Evolutionary conservation across 2,888 invertebrate genomes (phyloP).

Genomic region (Noctua janthe): DNA sequence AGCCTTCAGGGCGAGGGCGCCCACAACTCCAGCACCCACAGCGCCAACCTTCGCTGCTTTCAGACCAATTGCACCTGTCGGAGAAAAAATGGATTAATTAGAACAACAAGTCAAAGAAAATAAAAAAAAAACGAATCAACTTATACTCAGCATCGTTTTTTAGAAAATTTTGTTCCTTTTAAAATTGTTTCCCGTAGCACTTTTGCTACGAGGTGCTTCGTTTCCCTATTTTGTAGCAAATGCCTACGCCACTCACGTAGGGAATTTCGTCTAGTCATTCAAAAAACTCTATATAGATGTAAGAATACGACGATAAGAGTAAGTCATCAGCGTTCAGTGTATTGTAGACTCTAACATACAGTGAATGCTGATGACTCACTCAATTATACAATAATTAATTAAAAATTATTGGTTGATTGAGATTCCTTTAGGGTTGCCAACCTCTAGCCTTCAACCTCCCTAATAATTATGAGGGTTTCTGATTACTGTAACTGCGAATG

Average conservation of each 20-base stretch:
- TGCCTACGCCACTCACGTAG: not conserved
- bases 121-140: not conserved
- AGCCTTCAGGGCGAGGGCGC: slow-evolving; percentile 82
- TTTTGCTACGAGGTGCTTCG: slow-evolving; percentile 29
- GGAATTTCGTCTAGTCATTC: not conserved
- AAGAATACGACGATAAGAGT: too few relatives aligned
- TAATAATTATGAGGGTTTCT: not conserved
- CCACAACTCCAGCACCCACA: slow-evolving; percentile 77
- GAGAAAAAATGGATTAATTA: slow-evolving; percentile 17
- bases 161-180: slow-evolving; percentile 12
- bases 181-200: slow-evolving; percentile 27
- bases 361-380: slow-evolving; percentile 2
- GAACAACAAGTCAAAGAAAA: not conserved
- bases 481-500: not conserved
- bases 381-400: not conserved
- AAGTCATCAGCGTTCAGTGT: too few relatives aligned
- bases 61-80: slow-evolving; percentile 80
- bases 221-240: slow-evolving; percentile 43
- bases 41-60: slow-evolving; percentile 86
- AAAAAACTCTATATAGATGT: not conserved
- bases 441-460: not conserved
- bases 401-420: not conserved
- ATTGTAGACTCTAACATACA: not conserved
- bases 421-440: not conserved
- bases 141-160: not conserved